Conservation (phyloP, 2,113 vertebrate genomes). For the Cephalopholis sonnerati region DNA sequence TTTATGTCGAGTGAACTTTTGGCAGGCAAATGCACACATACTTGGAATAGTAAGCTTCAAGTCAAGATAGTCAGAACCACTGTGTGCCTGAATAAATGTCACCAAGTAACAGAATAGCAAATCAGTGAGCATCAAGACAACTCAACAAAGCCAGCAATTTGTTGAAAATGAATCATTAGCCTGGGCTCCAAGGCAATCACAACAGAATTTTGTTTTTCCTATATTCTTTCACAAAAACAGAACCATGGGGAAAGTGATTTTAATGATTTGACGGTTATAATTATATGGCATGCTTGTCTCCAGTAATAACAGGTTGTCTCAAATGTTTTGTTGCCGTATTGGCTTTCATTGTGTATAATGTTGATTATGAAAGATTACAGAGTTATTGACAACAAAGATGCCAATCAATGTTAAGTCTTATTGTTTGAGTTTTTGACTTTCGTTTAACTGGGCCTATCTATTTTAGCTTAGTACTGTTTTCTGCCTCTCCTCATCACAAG, state of each 20-base stretch:
- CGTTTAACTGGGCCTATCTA: neutral
- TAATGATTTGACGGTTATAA: constrained; percentile 47
- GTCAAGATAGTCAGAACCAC: constrained; percentile 5
- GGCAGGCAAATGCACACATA: neutral
- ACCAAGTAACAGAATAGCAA: neutral
- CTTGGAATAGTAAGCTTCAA: neutral
- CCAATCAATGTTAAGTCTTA: constrained; percentile 33
- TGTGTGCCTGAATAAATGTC: neutral
- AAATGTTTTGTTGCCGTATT: constrained; percentile 47
- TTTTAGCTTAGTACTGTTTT: constrained; percentile 18
- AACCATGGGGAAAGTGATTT: constrained; percentile 11
- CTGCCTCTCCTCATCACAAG: neutral
- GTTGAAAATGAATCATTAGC: constrained; percentile 39
- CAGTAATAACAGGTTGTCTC: constrained; percentile 55
- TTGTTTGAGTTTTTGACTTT: constrained; percentile 36
- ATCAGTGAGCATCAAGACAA: neutral
- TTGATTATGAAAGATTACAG: constrained; percentile 44
- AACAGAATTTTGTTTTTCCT: constrained; percentile 20
- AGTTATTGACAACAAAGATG: constrained; percentile 47
- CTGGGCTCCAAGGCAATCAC: constrained; percentile 24
- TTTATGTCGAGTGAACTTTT: constrained; percentile 36
- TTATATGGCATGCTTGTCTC: constrained; percentile 24
- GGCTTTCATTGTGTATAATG: constrained; percentile 45
- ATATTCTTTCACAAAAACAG: constrained; percentile 14
- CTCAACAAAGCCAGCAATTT: constrained; percentile 16